Conservation (phyloP, 2,888 invertebrate species). For the Acrobeloides nanus region DNA sequence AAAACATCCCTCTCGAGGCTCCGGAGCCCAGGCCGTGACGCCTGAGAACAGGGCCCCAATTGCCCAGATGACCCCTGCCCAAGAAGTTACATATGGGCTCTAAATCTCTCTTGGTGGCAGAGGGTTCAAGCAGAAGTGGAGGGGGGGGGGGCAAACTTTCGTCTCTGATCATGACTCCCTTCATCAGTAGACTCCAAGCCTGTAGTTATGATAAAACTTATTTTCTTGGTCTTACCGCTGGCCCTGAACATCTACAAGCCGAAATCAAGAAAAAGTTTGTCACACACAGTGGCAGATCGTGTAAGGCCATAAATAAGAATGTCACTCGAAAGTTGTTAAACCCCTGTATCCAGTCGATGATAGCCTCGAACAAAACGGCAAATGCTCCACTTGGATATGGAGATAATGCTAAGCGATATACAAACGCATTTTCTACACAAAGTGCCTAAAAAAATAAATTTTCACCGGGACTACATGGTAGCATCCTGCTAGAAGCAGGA, state of each 20-base stretch:
- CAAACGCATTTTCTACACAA: conserved; percentile 53
- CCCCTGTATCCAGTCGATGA: conserved; percentile 49
- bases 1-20: too few species aligned
- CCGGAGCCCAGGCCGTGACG: too few species aligned
- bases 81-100: too few species aligned
- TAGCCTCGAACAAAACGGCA: conserved; percentile 44
- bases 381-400: conserved; percentile 50
- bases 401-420: conserved; percentile 44
- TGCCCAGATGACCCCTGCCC: too few species aligned
- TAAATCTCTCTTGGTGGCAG: too few species aligned
- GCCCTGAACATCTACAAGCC: conserved; percentile 47
- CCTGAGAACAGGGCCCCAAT: too few species aligned
- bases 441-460: conserved; percentile 32
- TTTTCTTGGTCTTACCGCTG: conserved; percentile 29
- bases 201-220: too few species aligned
- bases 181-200: too few species aligned
- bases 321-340: conserved; percentile 54
- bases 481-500: neutral
- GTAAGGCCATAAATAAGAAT: conserved; percentile 48
- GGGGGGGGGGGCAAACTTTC: too few species aligned
- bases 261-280: conserved; percentile 51
- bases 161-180: too few species aligned
- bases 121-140: too few species aligned
- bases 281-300: conserved; percentile 51
- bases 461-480: neutral